Percentiles rank a stretch among this genome's conserved stretches.
Conservation (phyloP, 2,797 vertebrate species). For the Urocyon cinereoargenteus region DNA sequence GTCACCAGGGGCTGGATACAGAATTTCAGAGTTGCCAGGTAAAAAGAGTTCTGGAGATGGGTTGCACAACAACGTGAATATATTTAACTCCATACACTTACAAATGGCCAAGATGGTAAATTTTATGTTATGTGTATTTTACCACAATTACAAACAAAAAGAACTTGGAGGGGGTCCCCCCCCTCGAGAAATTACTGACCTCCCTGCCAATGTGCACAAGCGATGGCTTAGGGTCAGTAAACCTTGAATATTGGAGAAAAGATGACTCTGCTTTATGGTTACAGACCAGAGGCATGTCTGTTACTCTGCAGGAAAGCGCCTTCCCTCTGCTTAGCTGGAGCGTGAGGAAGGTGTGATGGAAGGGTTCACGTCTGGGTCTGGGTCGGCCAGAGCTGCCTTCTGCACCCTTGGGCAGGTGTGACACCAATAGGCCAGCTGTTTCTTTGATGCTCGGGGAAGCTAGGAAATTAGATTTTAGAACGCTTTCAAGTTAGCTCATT, state of each 20-base stretch:
- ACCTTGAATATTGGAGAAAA: not conserved
- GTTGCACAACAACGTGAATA: not conserved
- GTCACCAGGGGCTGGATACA: not conserved
- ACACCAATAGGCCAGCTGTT: not conserved
- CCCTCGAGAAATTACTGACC: not conserved
- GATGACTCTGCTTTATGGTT: not conserved
- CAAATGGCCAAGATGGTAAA: not conserved
- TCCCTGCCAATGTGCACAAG: not conserved
- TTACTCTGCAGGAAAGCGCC: not conserved
- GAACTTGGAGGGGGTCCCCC: too few species aligned
- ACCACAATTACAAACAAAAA: not conserved
- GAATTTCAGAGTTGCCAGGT: not conserved
- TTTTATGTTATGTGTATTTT: not conserved
- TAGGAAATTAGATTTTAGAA: not conserved
- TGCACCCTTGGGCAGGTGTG: too few species aligned
- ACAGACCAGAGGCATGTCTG: not conserved
- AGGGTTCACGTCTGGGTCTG: fast-evolving
- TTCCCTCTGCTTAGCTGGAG: not conserved
- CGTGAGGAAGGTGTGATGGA: not conserved
- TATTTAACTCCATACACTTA: not conserved
- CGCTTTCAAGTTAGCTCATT: not conserved
- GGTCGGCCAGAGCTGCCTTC: not conserved
- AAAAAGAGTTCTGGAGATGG: not conserved
- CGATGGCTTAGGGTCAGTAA: not conserved
- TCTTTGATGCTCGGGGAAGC: not conserved